Evolutionary conservation across 1,140 invertebrate genomes (phyloP).

Genomic region (Tribolium madens): DNA sequence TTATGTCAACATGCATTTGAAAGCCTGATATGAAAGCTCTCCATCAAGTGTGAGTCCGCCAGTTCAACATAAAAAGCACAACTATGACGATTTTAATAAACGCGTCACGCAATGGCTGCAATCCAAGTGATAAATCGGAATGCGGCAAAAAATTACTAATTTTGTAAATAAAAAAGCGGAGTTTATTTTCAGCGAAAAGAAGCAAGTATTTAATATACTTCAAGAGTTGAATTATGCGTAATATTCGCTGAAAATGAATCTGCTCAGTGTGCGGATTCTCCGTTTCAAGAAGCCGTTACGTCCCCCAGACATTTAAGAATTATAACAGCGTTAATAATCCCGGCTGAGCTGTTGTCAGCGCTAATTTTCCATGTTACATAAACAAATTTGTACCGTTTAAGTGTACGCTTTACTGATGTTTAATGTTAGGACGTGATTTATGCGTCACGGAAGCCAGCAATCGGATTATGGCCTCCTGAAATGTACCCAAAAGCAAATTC

Average conservation of each 20-base stretch:
- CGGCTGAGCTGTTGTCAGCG: conserved; percentile 28
- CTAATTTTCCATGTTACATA: conserved; percentile 39
- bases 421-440: conserved; percentile 30
- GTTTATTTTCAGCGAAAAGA: conserved; percentile 43
- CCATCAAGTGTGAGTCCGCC: neutral
- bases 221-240: conserved; percentile 48
- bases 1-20: neutral
- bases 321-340: conserved; percentile 38
- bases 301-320: conserved; percentile 37
- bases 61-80: neutral
- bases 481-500: neutral
- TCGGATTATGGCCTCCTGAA: conserved; percentile 34
- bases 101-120: neutral
- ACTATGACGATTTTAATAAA: neutral
- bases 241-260: conserved; percentile 50
- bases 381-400: conserved; percentile 31
- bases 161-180: conserved; percentile 35
- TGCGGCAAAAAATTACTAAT: neutral
- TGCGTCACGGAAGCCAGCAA: conserved; percentile 29
- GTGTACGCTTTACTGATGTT: conserved; percentile 29
- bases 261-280: conserved; percentile 38
- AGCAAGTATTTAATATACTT: conserved; percentile 52
- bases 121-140: neutral
- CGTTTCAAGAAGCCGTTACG: conserved; percentile 31
- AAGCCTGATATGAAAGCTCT: neutral